Base-by-base conservation (phyloP, 2,797 vertebrate species). In the Podarcis siculus region DNA sequence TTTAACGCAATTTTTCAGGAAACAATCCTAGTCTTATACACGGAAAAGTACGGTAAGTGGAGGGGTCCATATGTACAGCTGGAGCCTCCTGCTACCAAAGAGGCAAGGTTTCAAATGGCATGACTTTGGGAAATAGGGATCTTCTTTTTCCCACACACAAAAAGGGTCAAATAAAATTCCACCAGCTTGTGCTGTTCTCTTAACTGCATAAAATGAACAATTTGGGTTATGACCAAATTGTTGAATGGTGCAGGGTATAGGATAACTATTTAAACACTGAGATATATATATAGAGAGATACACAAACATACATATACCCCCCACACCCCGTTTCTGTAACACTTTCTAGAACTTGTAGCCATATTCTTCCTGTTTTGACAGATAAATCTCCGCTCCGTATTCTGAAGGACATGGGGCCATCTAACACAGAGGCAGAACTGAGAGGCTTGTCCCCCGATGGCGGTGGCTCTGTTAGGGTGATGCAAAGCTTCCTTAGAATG, bases 401-500 rank as follows among this genome's bases (percentile, higher is more conserved):
- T 87, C 95, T 99, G 93, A 99, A 98, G 94, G 96, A 97, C 89
- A 95, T 98, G 93, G 98, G 98, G 35, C 98, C 98, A 0, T 97
- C 99, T 0, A 96, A 95, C 25, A 95, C 99, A 67, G 98, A 99
- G 3, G 92, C 97, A 0, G 98, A 99, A 89, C 92, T 99, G 4
- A 94, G 97, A 32, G 87, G 93, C 87, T 95, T 99, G 94, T 94
- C 97, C 78, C 95, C 98, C 58, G 98, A 98, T 23, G 97, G 96
- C 90, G 98, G 98, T 17, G 98, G 98, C 25, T 97, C 97, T 66
- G 0, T 93, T 82, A 89, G 94, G 4, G 95, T 98, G 17, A 97
- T 98, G 96, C 94, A 97, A 5, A 98, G 98, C 91, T 99, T 99
- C 92, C 94, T 99, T 67, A 97, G 93, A 82, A 98, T 99, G 98